Evolutionary conservation across 2,888 invertebrate genomes (phyloP).

Genomic region (Agrotis exclamationis): DNA sequence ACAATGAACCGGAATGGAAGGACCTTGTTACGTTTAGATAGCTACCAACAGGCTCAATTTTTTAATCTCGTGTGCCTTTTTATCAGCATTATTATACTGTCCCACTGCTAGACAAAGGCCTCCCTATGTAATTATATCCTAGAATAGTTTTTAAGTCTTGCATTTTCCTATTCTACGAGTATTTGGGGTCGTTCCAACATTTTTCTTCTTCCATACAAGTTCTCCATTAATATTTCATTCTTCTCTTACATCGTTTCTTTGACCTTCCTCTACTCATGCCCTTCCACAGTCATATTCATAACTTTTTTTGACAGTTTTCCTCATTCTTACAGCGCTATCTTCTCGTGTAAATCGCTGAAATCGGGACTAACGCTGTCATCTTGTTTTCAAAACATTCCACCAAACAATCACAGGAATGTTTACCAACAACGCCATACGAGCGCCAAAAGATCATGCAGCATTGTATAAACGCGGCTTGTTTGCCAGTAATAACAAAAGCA

Average conservation of each 20-base stretch:
- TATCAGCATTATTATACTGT: too few species aligned
- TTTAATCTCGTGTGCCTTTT: neutral
- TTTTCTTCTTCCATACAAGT: neutral
- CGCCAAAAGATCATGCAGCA: neutral
- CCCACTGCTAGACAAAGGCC: too few species aligned
- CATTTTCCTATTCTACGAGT: neutral
- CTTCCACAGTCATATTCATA: neutral
- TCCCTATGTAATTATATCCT: too few species aligned
- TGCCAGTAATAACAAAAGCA: neutral
- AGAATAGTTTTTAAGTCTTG: too few species aligned
- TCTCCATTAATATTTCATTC: neutral
- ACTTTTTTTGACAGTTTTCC: neutral
- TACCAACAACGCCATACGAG: neutral
- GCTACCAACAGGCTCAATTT: neutral
- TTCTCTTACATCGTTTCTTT: neutral
- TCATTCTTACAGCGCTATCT: neutral
- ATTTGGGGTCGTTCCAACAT: neutral
- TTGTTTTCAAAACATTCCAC: neutral
- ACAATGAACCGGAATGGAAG: conserved; percentile 72
- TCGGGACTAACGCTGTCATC: neutral
- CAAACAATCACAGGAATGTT: neutral
- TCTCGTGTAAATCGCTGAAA: neutral
- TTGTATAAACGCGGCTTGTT: neutral
- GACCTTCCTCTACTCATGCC: neutral
- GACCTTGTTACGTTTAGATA: conserved; percentile 53